Conservation (phyloP, 2,888 invertebrate genomes). For the Agrypnus murinus region DNA sequence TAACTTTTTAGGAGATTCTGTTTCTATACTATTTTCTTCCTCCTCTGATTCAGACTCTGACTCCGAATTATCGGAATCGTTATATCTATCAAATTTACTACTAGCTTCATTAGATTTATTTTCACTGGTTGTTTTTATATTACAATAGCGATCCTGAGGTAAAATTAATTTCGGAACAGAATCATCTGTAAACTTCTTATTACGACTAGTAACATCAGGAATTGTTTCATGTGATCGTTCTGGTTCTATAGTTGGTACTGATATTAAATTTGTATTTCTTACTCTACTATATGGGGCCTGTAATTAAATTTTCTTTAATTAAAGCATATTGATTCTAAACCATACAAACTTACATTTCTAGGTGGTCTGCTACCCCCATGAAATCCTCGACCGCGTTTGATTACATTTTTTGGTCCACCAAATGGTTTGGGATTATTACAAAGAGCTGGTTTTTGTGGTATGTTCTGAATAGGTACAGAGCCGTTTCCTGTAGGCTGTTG, state of each 20-base stretch:
- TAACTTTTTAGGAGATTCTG: slow-evolving; percentile 67
- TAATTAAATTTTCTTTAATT: too few species aligned
- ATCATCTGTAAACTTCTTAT: slow-evolving; percentile 34
- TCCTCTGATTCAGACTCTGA: slow-evolving; percentile 64
- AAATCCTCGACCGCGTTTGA: slow-evolving; percentile 51
- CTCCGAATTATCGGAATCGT: slow-evolving; percentile 71
- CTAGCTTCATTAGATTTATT: slow-evolving; percentile 55
- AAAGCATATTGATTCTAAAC: too few species aligned
- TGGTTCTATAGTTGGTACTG: slow-evolving; percentile 70
- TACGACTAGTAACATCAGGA: slow-evolving; percentile 46
- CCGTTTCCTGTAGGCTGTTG: slow-evolving; percentile 12
- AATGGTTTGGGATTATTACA: slow-evolving; percentile 4
- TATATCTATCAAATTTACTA: slow-evolving; percentile 73
- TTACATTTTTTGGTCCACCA: slow-evolving; percentile 26
- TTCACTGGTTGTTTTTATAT: slow-evolving; percentile 48
- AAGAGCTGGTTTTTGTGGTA: background rate
- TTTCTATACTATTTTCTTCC: slow-evolving; percentile 65
- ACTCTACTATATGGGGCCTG: slow-evolving; percentile 64
- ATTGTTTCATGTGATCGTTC: slow-evolving; percentile 57
- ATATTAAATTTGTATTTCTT: slow-evolving; percentile 72
- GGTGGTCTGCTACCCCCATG: slow-evolving; percentile 43
- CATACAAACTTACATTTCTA: slow-evolving; percentile 61
- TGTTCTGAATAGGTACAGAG: background rate
- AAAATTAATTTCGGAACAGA: slow-evolving; percentile 60
- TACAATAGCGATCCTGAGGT: slow-evolving; percentile 66